These are phyloP conservation scores for Mesodorylaimus sp. DNA, from an alignment of 2,888 invertebrate species.

Conservation along the genomic window DNA sequence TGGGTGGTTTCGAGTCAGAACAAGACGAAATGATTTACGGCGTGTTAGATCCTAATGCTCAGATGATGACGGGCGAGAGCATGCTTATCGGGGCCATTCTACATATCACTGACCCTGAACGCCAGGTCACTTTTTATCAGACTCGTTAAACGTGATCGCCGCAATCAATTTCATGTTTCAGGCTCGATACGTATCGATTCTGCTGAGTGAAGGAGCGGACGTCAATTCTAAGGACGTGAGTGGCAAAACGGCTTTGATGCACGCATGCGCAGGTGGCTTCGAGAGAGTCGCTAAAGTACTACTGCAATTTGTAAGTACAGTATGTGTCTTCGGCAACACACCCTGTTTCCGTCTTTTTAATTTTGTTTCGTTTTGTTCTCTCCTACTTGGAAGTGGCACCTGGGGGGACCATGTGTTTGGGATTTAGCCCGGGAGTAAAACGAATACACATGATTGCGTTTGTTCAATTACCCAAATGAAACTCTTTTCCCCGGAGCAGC, in stretches of 20 bases:
- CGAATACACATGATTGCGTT: no score
- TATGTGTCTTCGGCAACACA: no score
- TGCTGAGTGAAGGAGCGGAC: neutral
- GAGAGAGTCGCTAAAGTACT: neutral
- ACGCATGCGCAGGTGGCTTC: neutral
- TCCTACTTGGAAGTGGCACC: no score
- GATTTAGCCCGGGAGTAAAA: no score
- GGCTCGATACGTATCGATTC: neutral
- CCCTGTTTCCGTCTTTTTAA: neutral
- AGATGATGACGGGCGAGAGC: neutral
- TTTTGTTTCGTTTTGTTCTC: neutral
- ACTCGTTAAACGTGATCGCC: neutral
- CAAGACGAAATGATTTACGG: constrained; percentile 1
- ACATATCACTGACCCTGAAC: neutral
- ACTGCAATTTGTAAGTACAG: neutral
- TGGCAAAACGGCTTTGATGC: neutral
- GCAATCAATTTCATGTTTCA: neutral
- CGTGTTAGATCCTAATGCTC: neutral
- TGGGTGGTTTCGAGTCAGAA: neutral
- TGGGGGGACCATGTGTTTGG: no score
- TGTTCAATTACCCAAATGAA: neutral
- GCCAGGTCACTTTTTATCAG: neutral
- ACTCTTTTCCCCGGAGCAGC: no score
- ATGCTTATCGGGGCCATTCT: neutral
- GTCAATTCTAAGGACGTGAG: neutral